Percentiles rank a stretch among this genome's conserved stretches.
Conservation (phyloP, 1,140 invertebrate species). For the Neodiprion lecontei region DNA sequence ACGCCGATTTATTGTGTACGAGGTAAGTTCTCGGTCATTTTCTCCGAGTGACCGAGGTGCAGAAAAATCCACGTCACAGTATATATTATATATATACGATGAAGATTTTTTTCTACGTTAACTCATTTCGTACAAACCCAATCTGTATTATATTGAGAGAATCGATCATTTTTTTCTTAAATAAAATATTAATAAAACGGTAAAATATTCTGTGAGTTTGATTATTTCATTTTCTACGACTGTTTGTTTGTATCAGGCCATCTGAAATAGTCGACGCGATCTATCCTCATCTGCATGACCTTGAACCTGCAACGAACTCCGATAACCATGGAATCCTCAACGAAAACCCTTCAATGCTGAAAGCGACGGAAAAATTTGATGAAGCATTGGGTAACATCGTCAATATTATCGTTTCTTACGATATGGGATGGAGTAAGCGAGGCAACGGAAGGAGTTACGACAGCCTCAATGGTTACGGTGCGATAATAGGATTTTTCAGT, state of each 20-base stretch:
- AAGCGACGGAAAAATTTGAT: constrained; percentile 9
- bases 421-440: constrained; percentile 22
- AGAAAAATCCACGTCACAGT: too few relatives aligned
- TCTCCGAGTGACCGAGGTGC: too few relatives aligned
- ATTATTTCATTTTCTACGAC: constrained; percentile 17
- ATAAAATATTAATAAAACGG: not conserved
- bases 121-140: too few relatives aligned
- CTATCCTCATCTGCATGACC: constrained; percentile 14
- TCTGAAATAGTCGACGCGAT: constrained; percentile 7
- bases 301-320: constrained; percentile 7
- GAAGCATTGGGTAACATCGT: constrained; percentile 18
- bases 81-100: too few relatives aligned
- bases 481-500: constrained; percentile 20
- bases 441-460: constrained; percentile 19
- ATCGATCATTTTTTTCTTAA: too few relatives aligned
- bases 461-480: constrained; percentile 22
- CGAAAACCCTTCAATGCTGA: not conserved
- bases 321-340: not conserved
- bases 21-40: too few relatives aligned
- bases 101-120: too few relatives aligned
- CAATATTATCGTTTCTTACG: constrained; percentile 26
- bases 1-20: too few relatives aligned
- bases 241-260: constrained; percentile 13
- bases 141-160: too few relatives aligned
- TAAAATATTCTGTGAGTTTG: constrained; percentile 14